These are phyloP conservation scores for Daubentonia madagascariensis DNA, from an alignment of 2,113 vertebrate genomes.

Conservation along the genomic window DNA sequence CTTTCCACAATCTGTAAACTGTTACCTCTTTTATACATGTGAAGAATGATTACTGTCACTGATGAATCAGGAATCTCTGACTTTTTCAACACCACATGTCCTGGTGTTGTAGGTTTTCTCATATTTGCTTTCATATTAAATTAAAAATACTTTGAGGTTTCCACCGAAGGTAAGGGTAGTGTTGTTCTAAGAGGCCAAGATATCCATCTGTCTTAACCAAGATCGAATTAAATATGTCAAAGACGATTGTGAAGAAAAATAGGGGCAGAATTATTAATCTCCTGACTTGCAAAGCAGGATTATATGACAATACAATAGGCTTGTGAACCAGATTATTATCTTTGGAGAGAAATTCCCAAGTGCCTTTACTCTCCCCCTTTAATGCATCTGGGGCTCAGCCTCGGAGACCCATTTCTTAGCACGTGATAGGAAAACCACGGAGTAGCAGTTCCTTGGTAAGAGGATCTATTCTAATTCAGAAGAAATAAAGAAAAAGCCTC, in stretches of 20 bases:
- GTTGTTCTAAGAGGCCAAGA: neutral
- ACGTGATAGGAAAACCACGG: neutral
- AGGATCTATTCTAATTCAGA: neutral
- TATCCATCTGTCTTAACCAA: neutral
- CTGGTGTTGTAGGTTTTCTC: neutral
- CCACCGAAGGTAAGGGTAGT: neutral
- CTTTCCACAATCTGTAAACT: neutral
- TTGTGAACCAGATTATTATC: neutral
- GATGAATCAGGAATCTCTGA: neutral
- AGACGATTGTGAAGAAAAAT: neutral
- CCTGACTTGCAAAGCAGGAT: neutral
- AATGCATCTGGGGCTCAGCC: neutral
- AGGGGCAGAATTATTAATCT: neutral
- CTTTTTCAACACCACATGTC: neutral
- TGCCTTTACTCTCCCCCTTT: neutral
- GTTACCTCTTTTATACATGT: neutral
- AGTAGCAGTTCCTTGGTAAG: neutral
- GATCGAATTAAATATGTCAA: neutral
- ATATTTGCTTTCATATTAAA: neutral
- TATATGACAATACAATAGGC: neutral
- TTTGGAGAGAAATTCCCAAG: neutral
- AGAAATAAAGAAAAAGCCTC: neutral
- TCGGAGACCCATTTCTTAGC: neutral
- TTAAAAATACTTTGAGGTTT: constrained; percentile 8
- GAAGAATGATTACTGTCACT: neutral